Percentiles rank a stretch among this genome's conserved stretches.
Evolutionary conservation across 2,888 invertebrate species (phyloP).

Genomic region (Schizotus pectinicornis): DNA sequence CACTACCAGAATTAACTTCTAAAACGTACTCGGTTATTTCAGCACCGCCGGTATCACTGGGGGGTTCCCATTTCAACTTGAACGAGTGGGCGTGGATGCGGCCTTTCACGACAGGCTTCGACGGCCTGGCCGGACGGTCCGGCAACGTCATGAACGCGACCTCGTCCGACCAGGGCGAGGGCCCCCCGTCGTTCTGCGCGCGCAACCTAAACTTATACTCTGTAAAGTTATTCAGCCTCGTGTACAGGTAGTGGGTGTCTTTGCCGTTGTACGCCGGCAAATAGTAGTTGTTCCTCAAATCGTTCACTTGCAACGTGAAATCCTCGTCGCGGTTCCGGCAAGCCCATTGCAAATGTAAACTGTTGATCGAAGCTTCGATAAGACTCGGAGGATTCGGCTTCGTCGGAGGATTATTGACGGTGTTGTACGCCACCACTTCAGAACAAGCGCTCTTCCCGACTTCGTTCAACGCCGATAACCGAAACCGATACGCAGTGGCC

Average conservation of each 20-base stretch:
- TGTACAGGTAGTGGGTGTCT: constrained; percentile 72
- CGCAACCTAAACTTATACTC: constrained; percentile 83
- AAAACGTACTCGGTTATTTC: constrained; percentile 71
- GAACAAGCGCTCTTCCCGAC: constrained; percentile 78
- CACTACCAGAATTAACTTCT: constrained; percentile 74
- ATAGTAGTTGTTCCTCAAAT: constrained; percentile 50
- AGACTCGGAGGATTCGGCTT: constrained; percentile 80
- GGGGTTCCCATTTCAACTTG: constrained; percentile 83
- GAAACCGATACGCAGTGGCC: constrained; percentile 81
- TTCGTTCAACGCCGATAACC: constrained; percentile 83
- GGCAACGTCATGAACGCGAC: constrained; percentile 79
- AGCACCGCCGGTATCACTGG: constrained; percentile 77
- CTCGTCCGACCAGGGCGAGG: constrained; percentile 82
- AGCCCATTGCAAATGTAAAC: constrained; percentile 77
- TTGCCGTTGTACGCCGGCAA: constrained; percentile 78
- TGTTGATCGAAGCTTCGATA: constrained; percentile 66
- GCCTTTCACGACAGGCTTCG: constrained; percentile 80
- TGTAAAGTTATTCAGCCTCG: constrained; percentile 74
- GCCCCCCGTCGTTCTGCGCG: constrained; percentile 83
- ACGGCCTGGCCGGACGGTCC: constrained; percentile 78
- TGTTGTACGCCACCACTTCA: constrained; percentile 71
- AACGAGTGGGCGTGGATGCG: constrained; percentile 82
- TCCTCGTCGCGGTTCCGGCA: constrained; percentile 77
- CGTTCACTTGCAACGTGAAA: constrained; percentile 83
- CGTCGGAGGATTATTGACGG: constrained; percentile 80